These are phyloP conservation scores for Tholera decimalis DNA, from an alignment of 2,888 invertebrate genomes.

Conservation along the genomic window DNA sequence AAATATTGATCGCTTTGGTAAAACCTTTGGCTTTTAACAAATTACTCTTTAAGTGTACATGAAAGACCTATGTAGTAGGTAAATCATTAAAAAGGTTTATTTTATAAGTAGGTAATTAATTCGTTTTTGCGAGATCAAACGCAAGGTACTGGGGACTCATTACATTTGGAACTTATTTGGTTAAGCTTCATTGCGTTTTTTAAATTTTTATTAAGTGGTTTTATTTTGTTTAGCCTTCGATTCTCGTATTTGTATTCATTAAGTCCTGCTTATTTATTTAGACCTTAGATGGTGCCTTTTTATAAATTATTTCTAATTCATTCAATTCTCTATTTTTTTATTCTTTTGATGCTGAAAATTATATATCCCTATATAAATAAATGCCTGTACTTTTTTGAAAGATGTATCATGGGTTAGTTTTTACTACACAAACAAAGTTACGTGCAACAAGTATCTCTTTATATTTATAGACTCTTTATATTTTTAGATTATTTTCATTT, in stretches of 20 bases:
- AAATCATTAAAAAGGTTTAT: conserved; percentile 28
- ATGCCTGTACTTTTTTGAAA: no score
- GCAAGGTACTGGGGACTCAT: conserved; percentile 37
- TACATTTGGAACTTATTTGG: conserved; percentile 28
- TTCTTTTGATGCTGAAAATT: background rate
- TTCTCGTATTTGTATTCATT: conserved; percentile 22
- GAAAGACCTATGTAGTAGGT: conserved; percentile 37
- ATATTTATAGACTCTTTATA: no score
- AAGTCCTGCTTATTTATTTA: background rate
- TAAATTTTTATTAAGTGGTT: conserved; percentile 18
- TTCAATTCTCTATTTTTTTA: background rate
- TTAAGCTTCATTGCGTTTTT: conserved; percentile 19
- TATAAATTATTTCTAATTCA: background rate
- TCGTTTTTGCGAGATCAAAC: conserved; percentile 50
- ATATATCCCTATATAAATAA: no score
- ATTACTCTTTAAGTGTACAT: conserved; percentile 50
- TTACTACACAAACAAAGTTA: no score
- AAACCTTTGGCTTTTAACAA: conserved; percentile 60
- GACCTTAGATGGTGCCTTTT: no score
- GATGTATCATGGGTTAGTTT: no score
- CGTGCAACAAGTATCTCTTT: no score
- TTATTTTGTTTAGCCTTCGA: conserved; percentile 8
- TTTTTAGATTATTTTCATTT: no score
- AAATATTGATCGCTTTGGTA: conserved; percentile 54
- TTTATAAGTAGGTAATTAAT: conserved; percentile 38